Evolutionary conservation across 2,113 vertebrate genomes (phyloP), one percentile per base, ranked within the genome.

Genomic region (Dolichallabes microphthalmus): DNA sequence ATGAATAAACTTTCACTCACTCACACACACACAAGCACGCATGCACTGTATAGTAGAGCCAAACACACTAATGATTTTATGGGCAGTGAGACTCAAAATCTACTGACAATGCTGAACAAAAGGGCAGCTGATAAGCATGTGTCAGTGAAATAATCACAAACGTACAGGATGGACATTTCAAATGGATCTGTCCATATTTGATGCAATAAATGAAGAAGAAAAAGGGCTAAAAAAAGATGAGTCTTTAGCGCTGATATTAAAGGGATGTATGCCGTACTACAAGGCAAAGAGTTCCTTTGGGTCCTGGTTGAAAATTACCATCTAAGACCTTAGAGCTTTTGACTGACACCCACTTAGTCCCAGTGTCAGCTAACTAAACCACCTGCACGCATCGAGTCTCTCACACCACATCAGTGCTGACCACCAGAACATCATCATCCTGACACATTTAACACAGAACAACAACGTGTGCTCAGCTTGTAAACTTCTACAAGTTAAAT

Each of bases 211-310:
- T 66, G 25, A 77, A 52, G 17, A 35, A 53, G 3, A 30, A 66
- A 76, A 77, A 32, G 32, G 57, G 20, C 45, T 57, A 57, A 55
- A 80, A 84, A 58, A 30, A 30, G 82, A 61, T 88, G 82, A 71
- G 85, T 85, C 87, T 81, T 86, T 63, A 83, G 66, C 71, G 11
- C 74, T 82, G 81, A 81, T 52, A 71, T 86, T 86, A 88, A 88
- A 88, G 87, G 87, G 87, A 76, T 81, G 50, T 11, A 32, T 86
- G 64, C 55, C 60, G 74, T 75, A 73, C 57, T 52, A 73, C 73
- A 69, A 85, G 80, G 64, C 69, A 80, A 80, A 85, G 45, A 82
- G 81, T 76, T 68, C 63, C 81, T 86, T 82, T 76, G 81, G 84
- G 53, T 64, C 78, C 82, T 85, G 68, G 57, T 76, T 10, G 15